Evolutionary conservation across 2,888 invertebrate genomes (phyloP).

Genomic region (Zhuqinia jingwanae): DNA sequence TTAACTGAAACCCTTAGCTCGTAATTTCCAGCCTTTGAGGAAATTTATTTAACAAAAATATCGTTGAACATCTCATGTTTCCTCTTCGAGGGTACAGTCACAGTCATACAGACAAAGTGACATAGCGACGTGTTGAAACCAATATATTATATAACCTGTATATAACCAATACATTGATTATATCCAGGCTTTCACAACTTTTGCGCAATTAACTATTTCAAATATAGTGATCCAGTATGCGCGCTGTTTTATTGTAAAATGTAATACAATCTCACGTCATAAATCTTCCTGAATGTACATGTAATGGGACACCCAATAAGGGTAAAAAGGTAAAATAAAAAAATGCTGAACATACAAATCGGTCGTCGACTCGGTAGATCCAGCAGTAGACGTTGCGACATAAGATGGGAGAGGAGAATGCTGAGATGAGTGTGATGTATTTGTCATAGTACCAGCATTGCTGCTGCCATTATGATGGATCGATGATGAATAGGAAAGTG

Average conservation of each 20-base stretch:
- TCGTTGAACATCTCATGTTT: too few relatives aligned
- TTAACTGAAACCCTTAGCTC: too few relatives aligned
- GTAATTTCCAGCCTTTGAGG: too few relatives aligned
- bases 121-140: too few relatives aligned
- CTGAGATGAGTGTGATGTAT: slow-evolving; percentile 32
- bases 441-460: not conserved
- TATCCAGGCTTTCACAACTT: not conserved
- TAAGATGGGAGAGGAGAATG: slow-evolving; percentile 30
- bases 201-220: not conserved
- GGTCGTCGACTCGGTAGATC: slow-evolving; percentile 45
- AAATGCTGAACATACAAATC: slow-evolving; percentile 63
- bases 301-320: too few relatives aligned
- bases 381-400: slow-evolving; percentile 1
- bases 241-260: not conserved
- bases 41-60: too few relatives aligned
- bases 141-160: too few relatives aligned
- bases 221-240: too few relatives aligned
- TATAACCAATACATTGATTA: too few relatives aligned
- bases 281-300: not conserved
- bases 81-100: too few relatives aligned
- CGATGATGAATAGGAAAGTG: slow-evolving; percentile 47
- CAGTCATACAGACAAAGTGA: too few relatives aligned
- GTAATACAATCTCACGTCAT: not conserved
- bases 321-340: too few relatives aligned
- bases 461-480: slow-evolving; percentile 28